Evolutionary conservation across 2,797 vertebrate species (phyloP).

Genomic region (Nannoperca australis): DNA sequence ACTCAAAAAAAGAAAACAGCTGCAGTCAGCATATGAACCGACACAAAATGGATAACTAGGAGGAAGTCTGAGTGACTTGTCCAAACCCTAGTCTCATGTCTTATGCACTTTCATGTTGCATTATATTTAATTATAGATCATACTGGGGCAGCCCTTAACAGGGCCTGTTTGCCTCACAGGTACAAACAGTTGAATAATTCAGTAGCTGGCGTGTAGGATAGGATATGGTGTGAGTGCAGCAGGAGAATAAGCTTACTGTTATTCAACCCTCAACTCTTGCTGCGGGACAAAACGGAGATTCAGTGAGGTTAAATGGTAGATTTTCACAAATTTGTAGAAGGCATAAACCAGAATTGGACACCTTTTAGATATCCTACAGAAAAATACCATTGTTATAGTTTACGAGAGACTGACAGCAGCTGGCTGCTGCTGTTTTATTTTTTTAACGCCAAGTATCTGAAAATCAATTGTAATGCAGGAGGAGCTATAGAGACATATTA

Average conservation of each 20-base stretch:
- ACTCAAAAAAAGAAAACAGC: slow-evolving; percentile 56
- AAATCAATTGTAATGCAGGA: slow-evolving; percentile 36
- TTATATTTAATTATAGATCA: slow-evolving; percentile 90
- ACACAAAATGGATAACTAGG: slow-evolving; percentile 63
- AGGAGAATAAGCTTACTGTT: slow-evolving; percentile 68
- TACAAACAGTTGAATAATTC: slow-evolving; percentile 89
- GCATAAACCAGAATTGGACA: slow-evolving; percentile 33
- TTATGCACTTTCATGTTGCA: slow-evolving; percentile 91
- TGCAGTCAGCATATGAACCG: slow-evolving; percentile 66
- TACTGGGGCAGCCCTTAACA: slow-evolving; percentile 82
- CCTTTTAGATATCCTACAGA: slow-evolving; percentile 29
- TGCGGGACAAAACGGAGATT: slow-evolving; percentile 75
- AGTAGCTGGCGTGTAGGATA: slow-evolving; percentile 74
- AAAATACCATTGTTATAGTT: slow-evolving; percentile 45
- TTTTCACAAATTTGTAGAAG: slow-evolving; percentile 53
- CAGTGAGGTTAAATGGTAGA: slow-evolving; percentile 63
- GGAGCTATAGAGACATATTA: slow-evolving; percentile 23
- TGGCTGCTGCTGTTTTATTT: slow-evolving; percentile 42
- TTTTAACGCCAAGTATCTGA: slow-evolving; percentile 49
- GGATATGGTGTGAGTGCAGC: slow-evolving; percentile 75
- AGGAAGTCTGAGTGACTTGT: slow-evolving; percentile 77
- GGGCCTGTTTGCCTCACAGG: slow-evolving; percentile 85
- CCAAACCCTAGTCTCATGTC: slow-evolving; percentile 80
- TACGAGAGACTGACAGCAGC: slow-evolving; percentile 17
- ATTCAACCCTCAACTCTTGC: slow-evolving; percentile 66